phyloP scores from a whole-genome alignment of 2,113 vertebrate genomes.

The Arvicanthis niloticus region DNA sequence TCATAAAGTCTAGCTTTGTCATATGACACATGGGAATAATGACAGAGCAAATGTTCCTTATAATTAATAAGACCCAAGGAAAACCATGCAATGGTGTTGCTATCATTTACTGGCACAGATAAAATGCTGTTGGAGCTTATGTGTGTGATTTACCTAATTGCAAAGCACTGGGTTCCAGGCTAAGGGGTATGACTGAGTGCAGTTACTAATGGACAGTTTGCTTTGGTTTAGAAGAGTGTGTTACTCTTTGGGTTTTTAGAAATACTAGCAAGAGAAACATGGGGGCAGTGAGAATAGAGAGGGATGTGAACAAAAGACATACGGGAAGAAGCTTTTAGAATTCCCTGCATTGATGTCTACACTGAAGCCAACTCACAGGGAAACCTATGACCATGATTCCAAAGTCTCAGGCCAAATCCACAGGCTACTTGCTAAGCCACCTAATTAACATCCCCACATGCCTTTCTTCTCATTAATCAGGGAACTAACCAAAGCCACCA shows the following conservation, averaged over 20 bases:
- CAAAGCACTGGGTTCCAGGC: neutral
- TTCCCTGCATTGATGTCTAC: neutral
- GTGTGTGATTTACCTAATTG: neutral
- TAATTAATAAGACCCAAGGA: constrained; percentile 42
- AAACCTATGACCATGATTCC: neutral
- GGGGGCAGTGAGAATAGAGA: neutral
- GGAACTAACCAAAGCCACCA: neutral
- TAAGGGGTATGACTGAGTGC: neutral
- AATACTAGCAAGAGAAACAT: neutral
- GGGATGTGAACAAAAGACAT: neutral
- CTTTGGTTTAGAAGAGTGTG: neutral
- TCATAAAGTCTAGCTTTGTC: constrained; percentile 35
- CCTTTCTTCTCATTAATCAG: constrained; percentile 49
- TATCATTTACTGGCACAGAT: constrained; percentile 6
- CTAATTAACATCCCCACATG: constrained; percentile 33
- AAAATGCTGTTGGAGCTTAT: constrained; percentile 24
- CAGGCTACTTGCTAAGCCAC: constrained; percentile 4
- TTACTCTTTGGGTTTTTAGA: neutral
- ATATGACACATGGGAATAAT: neutral
- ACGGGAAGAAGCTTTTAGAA: neutral
- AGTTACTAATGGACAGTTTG: neutral
- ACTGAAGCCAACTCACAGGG: neutral
- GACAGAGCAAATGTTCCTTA: neutral
- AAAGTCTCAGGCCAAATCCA: neutral
- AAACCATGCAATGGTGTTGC: neutral